Evolutionary conservation across 2,797 vertebrate species (phyloP).

Genomic region (Varecia variegata): DNA sequence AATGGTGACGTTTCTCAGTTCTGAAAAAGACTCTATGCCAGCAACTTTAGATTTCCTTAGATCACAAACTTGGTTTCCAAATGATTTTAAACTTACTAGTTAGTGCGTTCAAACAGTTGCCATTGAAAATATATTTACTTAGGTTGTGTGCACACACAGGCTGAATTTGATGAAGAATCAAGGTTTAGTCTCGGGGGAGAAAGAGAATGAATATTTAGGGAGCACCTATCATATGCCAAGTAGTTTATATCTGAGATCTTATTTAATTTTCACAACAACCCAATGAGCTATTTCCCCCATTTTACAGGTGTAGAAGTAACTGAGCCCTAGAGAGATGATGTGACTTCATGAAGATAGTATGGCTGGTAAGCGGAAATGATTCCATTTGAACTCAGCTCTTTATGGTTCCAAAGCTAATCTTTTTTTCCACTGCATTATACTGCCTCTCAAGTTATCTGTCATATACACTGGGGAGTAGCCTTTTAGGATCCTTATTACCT

Average conservation of each 20-base stretch:
- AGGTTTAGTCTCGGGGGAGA: background rate
- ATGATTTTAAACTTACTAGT: slow-evolving; percentile 2
- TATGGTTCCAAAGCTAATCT: background rate
- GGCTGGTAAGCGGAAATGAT: background rate
- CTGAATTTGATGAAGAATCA: background rate
- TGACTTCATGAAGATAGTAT: background rate
- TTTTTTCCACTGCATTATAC: background rate
- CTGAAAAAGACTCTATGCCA: background rate
- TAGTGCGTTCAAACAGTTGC: background rate
- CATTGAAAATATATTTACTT: slow-evolving; percentile 28
- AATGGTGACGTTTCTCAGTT: background rate
- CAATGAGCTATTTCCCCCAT: background rate
- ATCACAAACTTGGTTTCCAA: slow-evolving; percentile 13
- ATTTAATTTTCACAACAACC: background rate
- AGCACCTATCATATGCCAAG: background rate
- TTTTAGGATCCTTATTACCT: background rate
- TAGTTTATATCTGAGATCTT: slow-evolving; percentile 8
- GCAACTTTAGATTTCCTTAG: background rate
- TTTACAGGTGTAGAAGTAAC: background rate
- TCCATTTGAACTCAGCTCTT: background rate
- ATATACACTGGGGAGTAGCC: background rate
- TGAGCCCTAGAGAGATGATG: background rate
- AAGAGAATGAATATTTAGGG: background rate
- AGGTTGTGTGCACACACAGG: background rate
- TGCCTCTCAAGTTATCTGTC: background rate